Conservation (phyloP, 2,113 vertebrate genomes). For the Lampris incognitus region DNA sequence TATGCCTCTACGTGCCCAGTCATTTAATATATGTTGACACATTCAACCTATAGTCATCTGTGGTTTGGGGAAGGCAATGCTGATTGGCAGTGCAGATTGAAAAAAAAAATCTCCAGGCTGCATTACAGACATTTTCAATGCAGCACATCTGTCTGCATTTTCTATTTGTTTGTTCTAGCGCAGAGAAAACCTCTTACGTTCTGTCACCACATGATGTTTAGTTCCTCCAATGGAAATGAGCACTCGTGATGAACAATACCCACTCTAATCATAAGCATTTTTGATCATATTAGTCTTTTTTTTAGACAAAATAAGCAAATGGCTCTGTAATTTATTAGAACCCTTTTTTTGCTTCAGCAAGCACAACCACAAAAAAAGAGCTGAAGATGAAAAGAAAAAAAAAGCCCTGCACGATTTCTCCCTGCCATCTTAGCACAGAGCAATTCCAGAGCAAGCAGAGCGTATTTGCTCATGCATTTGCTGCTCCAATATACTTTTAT, state of each 20-base stretch:
- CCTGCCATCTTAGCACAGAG: constrained; percentile 19
- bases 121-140: not conserved
- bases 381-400: not conserved
- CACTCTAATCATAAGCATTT: not conserved
- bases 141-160: not conserved
- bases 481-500: constrained; percentile 31
- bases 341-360: not conserved
- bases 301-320: not conserved
- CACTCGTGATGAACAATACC: not conserved
- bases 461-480: constrained; percentile 40
- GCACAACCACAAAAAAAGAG: not conserved
- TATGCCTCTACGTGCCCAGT: too few species aligned
- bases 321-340: not conserved
- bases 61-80: not conserved
- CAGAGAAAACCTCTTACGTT: not conserved
- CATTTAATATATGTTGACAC: not conserved
- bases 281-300: not conserved
- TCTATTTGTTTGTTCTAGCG: not conserved
- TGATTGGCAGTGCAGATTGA: too few species aligned
- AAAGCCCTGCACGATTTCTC: not conserved
- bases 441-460: constrained; percentile 33
- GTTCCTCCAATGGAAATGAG: not conserved
- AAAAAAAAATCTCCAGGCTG: not conserved
- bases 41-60: not conserved
- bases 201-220: not conserved